Conservation (phyloP, 2,797 vertebrate genomes). For the Strix occidentalis region DNA sequence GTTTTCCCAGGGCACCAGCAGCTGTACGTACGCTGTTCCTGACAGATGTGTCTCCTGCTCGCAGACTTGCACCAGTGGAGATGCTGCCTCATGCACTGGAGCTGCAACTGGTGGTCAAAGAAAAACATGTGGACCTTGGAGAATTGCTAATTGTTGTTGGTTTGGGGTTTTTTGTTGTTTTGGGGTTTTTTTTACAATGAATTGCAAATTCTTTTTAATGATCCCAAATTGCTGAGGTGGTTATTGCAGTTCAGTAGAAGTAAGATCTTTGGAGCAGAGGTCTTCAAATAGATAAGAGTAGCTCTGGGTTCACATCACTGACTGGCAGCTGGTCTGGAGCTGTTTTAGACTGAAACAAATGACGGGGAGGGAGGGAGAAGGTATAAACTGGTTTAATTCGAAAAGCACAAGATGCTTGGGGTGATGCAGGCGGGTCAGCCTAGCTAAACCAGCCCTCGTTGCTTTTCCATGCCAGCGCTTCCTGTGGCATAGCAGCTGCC, state of each 20-base stretch:
- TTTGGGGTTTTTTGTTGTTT: neutral
- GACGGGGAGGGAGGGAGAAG: no score
- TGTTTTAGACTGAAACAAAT: neutral
- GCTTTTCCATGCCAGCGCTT: neutral
- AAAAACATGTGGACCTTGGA: neutral
- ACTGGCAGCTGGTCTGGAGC: neutral
- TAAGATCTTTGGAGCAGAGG: neutral
- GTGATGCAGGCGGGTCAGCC: accelerated
- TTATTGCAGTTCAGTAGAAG: neutral
- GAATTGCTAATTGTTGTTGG: neutral
- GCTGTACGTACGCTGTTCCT: neutral
- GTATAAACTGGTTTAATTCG: neutral
- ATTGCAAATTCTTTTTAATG: neutral
- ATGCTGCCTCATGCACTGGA: neutral
- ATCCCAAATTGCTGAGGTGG: neutral
- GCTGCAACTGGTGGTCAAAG: neutral
- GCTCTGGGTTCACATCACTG: neutral
- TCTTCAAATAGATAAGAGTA: neutral
- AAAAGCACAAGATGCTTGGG: neutral
- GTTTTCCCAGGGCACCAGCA: neutral
- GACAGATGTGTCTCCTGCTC: neutral
- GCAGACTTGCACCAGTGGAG: neutral
- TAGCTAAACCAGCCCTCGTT: neutral
- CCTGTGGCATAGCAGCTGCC: neutral
- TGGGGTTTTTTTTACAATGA: neutral